These are phyloP conservation scores for Ptiloglossa arizonensis DNA, from an alignment of 1,140 invertebrate species.

Conservation along the genomic window DNA sequence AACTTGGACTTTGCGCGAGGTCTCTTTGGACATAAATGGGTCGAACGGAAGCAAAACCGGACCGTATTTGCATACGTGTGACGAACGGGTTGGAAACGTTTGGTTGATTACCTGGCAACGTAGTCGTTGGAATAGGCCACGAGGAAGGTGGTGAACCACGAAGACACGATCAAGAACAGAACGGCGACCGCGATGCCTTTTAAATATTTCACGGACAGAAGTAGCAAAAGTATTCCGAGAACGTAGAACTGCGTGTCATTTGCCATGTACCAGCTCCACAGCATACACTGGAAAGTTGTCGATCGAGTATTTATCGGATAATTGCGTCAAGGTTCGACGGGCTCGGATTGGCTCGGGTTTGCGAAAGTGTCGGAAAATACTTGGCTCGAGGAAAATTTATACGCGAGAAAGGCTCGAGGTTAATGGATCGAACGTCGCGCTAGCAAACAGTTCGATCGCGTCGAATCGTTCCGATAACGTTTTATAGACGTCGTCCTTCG, in stretches of 20 bases:
- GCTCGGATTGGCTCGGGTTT: neutral
- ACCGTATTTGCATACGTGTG: neutral
- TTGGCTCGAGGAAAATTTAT: slow-evolving; percentile 18
- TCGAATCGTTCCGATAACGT: neutral
- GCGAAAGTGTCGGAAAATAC: slow-evolving; percentile 42
- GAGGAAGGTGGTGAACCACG: slow-evolving; percentile 89
- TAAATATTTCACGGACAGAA: slow-evolving; percentile 89
- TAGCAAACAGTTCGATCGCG: neutral
- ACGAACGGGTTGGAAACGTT: slow-evolving; percentile 1
- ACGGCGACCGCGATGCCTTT: slow-evolving; percentile 68
- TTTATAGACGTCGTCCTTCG: neutral
- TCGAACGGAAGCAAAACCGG: neutral
- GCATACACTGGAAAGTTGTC: slow-evolving; percentile 86
- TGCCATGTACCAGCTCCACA: slow-evolving; percentile 95
- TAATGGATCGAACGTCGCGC: neutral
- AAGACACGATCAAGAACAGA: slow-evolving; percentile 85
- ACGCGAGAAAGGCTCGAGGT: neutral
- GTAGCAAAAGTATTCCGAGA: slow-evolving; percentile 87
- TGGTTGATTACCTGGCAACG: slow-evolving; percentile 84
- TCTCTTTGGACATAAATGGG: no score
- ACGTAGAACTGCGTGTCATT: slow-evolving; percentile 95
- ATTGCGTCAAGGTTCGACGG: slow-evolving; percentile 19
- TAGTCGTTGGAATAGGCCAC: slow-evolving; percentile 89
- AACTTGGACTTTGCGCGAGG: no score
- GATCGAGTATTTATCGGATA: slow-evolving; percentile 36